phyloP scores from a whole-genome alignment of 2,797 vertebrate genomes.

The Eidolon dupreanum region DNA sequence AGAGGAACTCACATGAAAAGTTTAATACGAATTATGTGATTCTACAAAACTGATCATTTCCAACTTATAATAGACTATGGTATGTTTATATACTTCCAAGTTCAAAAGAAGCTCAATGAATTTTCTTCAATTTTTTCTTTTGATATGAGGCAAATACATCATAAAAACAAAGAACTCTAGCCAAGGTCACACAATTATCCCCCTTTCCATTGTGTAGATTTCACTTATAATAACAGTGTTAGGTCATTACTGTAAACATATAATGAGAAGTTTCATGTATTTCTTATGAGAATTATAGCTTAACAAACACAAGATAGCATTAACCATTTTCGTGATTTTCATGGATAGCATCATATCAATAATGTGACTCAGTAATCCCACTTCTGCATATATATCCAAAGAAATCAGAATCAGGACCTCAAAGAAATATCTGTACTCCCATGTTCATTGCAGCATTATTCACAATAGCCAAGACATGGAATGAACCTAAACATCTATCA shows the following conservation, averaged over 20 bases:
- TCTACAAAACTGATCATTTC: not conserved
- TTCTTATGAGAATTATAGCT: slow-evolving; percentile 30
- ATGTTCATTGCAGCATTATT: not conserved
- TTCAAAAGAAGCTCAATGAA: not conserved
- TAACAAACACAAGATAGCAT: not conserved
- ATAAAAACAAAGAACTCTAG: not conserved
- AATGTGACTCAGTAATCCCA: not conserved
- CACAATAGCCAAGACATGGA: not conserved
- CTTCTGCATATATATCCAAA: not conserved
- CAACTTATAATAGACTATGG: not conserved
- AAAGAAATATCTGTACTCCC: not conserved
- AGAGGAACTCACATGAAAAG: not conserved
- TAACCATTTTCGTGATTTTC: not conserved
- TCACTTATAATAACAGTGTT: not conserved
- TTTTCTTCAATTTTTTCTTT: not conserved
- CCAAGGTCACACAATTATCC: not conserved
- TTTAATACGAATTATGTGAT: not conserved
- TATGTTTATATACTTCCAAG: not conserved
- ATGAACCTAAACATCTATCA: not conserved
- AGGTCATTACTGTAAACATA: not conserved
- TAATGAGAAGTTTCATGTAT: not conserved
- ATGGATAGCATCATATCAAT: not conserved
- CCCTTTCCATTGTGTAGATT: not conserved
- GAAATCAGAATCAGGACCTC: not conserved
- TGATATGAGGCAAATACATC: not conserved